Evolutionary conservation across 2,797 vertebrate genomes (phyloP).

Genomic region (Thripadectes ignobilis): DNA sequence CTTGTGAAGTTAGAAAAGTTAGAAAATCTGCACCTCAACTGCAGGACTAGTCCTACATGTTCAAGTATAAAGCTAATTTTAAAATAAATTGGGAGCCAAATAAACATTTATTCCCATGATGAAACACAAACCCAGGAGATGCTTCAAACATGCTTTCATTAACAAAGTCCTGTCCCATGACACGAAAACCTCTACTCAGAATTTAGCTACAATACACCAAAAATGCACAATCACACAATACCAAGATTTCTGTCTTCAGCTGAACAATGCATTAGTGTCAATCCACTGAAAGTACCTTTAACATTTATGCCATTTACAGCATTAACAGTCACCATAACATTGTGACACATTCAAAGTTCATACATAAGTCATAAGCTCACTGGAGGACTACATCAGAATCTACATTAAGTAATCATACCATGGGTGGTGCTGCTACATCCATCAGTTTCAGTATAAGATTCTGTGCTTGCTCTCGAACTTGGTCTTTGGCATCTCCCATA

Average conservation of each 20-base stretch:
- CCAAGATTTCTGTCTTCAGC: background rate
- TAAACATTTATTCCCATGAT: background rate
- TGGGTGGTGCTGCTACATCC: conserved; percentile 87
- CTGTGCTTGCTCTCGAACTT: conserved; percentile 95
- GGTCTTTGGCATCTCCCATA: conserved; percentile 95
- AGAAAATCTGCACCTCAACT: background rate
- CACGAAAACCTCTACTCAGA: background rate
- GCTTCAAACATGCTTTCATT: background rate
- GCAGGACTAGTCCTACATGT: background rate
- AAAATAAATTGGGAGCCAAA: background rate
- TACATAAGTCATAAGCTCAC: background rate
- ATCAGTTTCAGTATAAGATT: conserved; percentile 89
- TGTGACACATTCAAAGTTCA: background rate
- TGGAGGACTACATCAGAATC: background rate
- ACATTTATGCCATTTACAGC: background rate
- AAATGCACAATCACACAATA: background rate
- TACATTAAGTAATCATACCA: conserved; percentile 79
- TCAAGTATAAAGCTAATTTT: background rate
- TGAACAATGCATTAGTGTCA: background rate
- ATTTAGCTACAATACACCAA: background rate
- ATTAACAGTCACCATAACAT: background rate
- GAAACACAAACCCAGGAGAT: background rate
- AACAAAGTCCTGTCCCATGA: background rate
- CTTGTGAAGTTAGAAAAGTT: too few relatives aligned
- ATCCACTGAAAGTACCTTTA: background rate